Base-by-base conservation (phyloP, 2,797 vertebrate species). In the Myiotriccus ornatus region DNA sequence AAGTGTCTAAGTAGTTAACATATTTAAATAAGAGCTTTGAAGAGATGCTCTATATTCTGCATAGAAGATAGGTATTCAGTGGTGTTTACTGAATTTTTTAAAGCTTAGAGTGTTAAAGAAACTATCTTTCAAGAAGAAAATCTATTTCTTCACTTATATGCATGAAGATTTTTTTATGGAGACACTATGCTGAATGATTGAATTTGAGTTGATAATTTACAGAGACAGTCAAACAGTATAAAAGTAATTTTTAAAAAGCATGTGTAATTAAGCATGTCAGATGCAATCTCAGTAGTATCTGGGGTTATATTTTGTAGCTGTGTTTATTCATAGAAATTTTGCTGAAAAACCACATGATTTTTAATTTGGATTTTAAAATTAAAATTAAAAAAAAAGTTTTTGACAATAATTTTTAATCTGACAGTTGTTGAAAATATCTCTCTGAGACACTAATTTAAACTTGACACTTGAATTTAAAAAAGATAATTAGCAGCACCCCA, bases 21-120 rank as follows among this genome's bases (percentile, higher is more conserved):
- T 91, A 91, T 94, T 97, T 95, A 94, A 94, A 87, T 91, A 85
- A 89, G 68, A 89, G 30, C 84, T 96, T 87, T 95, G 92, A 96
- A 93, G 74, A 44, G 20, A 82, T 30, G 27, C 35, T 95, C 84
- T 93, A 47, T 95, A 62, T 85, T 96, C 57, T 77, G 34, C 76
- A 89, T 87, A 64, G 85, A 93, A 92, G 56, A 70, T 84, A 96
- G 91, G 49, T 87, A 84, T 91, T 96, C 84, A 85, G 18, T 55
- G 90, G 27, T 81, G 41, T 92, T 96, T 96, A 87, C 64, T 62
- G 77, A 93, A 30, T 70, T 78, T 86, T 84, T 90, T 49, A 55
- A 79, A 69, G 41, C 70, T 87, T 87, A 60, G 37, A 79, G 60
- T 94, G 41, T 73, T 95, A 81, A 74, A 87, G 52, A 74, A 59